Base-by-base conservation (phyloP, 2,797 vertebrate genomes). In the Pachyuromys duprasi region DNA sequence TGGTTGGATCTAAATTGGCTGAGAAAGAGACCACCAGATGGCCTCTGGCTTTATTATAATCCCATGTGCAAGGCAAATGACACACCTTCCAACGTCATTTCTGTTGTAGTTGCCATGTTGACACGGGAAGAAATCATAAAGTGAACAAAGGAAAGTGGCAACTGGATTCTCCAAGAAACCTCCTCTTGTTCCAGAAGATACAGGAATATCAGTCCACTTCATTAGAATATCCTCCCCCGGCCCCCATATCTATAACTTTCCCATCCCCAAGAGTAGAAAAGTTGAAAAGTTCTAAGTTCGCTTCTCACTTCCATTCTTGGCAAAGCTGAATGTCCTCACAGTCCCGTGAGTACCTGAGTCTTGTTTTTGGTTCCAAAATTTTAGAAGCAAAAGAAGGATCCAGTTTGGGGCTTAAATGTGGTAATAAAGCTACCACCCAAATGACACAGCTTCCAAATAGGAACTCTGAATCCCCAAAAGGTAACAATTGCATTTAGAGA, bases 391-490 rank as follows among this genome's bases (percentile, higher is more conserved):
- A 79, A 20, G 18, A 55, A 79, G 49, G 26, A 31, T 28, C 4
- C 45, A 22, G 60, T 69, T 15, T 42, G 76, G 24, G 76, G 49
- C 24, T 20, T 36, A n/a, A 69, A 80, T 42, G 17, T 42, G 76
- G 4, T 55, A 42, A 57, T 2, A 3, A 67, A 97, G 86, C 63
- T 39, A 57, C 60, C 22, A 18, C 89, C 62, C 76, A 93, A 90
- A 11, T 2, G 42, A 93, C 5, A 81, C 1, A 81, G 4, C 31
- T 82, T 81, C 80, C 93, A 75, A 45, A 86, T 1, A 22, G 36
- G 83, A 87, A 76, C 79, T 86, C 63, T 17, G 45, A 70, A 95
- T 93, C 72, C 75, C 53, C 69, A 15, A 78, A 89, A 90, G 84
- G 33, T 72, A 97, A 45, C 24, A 33, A 62, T 69, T 22, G 22